These are phyloP conservation scores for Ophioninae sp. DNA, from an alignment of 2,888 invertebrate species.

Conservation along the genomic window DNA sequence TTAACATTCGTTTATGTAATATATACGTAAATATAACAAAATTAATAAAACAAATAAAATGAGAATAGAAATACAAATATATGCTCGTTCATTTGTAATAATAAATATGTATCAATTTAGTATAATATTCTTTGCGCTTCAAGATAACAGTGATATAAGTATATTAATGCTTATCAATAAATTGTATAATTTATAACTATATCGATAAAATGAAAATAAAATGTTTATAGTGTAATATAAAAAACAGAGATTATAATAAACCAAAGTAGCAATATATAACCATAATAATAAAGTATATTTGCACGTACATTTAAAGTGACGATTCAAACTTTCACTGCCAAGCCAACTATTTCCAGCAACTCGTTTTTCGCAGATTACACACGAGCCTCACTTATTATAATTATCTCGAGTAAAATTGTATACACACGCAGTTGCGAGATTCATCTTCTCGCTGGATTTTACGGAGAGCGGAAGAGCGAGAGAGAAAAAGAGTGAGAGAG, in stretches of 20 bases:
- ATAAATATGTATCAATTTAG: too few species aligned
- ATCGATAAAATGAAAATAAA: neutral
- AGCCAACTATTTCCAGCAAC: slow-evolving; percentile 42
- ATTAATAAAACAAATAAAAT: too few species aligned
- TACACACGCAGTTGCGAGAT: slow-evolving; percentile 17
- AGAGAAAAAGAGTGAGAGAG: neutral
- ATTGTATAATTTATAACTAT: too few species aligned
- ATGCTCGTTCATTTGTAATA: too few species aligned
- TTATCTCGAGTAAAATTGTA: slow-evolving; percentile 19
- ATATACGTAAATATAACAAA: too few species aligned
- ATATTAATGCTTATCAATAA: too few species aligned
- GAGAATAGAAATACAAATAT: too few species aligned
- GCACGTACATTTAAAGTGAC: slow-evolving; percentile 12
- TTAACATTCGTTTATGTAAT: too few species aligned
- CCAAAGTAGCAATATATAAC: neutral
- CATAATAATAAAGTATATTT: slow-evolving; percentile 4
- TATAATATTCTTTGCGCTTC: too few species aligned
- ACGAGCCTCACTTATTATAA: slow-evolving; percentile 39
- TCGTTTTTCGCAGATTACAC: slow-evolving; percentile 42
- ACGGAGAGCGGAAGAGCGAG: neutral
- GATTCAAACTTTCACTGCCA: slow-evolving; percentile 56
- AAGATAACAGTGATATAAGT: too few species aligned
- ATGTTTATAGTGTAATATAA: neutral
- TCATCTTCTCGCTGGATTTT: slow-evolving; percentile 9
- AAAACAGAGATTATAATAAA: slow-evolving; percentile 31